Evolutionary conservation across 2,797 vertebrate species (phyloP).

Genomic region (Anguilla megastoma): DNA sequence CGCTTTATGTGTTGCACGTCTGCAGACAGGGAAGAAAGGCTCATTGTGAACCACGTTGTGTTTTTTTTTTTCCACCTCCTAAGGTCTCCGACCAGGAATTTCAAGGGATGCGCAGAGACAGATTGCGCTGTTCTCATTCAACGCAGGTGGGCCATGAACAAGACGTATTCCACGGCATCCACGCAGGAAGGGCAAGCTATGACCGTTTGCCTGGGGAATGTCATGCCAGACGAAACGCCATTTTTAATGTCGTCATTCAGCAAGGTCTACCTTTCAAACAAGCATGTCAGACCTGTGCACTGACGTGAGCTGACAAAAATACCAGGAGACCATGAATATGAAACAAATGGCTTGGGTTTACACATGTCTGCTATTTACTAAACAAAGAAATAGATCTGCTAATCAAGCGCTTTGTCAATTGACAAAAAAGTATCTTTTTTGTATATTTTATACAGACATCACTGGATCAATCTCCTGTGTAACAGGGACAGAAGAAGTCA

Average conservation of each 20-base stretch:
- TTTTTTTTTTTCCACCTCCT: neutral
- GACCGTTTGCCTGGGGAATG: neutral
- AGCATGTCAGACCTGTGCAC: neutral
- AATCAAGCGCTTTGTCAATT: neutral
- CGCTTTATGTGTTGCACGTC: slow-evolving; percentile 96
- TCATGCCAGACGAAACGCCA: neutral
- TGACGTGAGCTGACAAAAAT: neutral
- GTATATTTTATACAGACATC: neutral
- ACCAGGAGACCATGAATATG: neutral
- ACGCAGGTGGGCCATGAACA: slow-evolving; percentile 26
- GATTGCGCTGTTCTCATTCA: slow-evolving; percentile 2
- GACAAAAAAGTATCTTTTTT: neutral
- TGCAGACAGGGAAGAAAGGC: slow-evolving; percentile 50
- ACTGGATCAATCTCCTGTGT: neutral
- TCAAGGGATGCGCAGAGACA: neutral
- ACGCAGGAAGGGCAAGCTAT: slow-evolving; percentile 6
- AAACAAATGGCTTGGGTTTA: neutral
- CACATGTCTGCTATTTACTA: neutral
- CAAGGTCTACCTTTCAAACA: neutral
- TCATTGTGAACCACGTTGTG: neutral
- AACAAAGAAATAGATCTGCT: neutral
- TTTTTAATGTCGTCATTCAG: neutral
- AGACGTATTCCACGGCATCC: neutral
- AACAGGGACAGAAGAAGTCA: slow-evolving; percentile 11
- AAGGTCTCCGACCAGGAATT: neutral